Evolutionary conservation across 37 sponge, comb jelly and placozoan species (phyloP).

Genomic region (Halisarca cf. caerulea): DNA sequence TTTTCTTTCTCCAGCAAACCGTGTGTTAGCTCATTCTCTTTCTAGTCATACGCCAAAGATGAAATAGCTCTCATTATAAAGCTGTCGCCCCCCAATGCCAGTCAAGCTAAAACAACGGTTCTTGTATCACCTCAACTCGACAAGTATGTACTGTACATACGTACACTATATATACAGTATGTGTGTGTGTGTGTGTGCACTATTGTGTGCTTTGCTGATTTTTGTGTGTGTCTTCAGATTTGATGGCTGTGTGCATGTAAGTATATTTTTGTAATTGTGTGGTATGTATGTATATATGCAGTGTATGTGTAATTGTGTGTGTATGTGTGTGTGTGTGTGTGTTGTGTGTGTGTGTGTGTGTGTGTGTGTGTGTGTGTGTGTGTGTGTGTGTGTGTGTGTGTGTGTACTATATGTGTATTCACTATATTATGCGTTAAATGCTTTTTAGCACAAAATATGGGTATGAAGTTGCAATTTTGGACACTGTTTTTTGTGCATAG

Average conservation of each 20-base stretch:
- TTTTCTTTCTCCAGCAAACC: background rate
- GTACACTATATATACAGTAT: too few species aligned
- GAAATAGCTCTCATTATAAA: constrained; percentile 52
- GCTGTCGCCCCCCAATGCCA: constrained; percentile 51
- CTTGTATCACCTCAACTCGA: constrained; percentile 50
- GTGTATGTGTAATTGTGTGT: too few species aligned
- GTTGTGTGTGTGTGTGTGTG: too few species aligned
- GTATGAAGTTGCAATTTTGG: too few species aligned
- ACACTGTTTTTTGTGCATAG: constrained; percentile 23
- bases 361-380: too few species aligned
- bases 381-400: too few species aligned
- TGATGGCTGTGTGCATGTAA: background rate
- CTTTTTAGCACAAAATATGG: too few species aligned
- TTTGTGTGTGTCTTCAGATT: background rate
- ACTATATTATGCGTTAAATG: too few species aligned
- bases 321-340: too few species aligned
- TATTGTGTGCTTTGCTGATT: background rate
- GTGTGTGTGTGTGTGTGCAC: too few species aligned
- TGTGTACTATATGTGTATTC: too few species aligned
- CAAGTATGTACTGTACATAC: constrained; percentile 32
- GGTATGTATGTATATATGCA: too few species aligned
- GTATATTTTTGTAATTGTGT: background rate
- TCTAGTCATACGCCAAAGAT: constrained; percentile 48
- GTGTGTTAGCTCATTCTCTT: background rate
- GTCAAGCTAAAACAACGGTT: constrained; percentile 37